Evolutionary conservation across 37 sponge, comb jelly and placozoan genomes (phyloP), one percentile per base, ranked within the genome.

Genomic region (Theonella swinhoei): DNA sequence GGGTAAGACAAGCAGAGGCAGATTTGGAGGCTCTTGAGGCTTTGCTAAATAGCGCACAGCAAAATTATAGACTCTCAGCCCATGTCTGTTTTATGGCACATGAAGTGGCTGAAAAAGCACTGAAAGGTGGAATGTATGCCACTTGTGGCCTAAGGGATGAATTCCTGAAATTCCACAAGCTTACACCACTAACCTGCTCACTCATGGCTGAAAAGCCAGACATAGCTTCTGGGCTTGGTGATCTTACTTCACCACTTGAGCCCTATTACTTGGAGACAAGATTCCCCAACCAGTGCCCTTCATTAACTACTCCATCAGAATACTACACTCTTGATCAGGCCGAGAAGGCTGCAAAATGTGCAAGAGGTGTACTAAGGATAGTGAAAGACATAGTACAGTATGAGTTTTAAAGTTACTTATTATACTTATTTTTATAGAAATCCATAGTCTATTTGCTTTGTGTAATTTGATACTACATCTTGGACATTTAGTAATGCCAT

Each of bases 61-160:
- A 9, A 37, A 31, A 75, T 43, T 22, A 34, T 43, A 28, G 41
- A 22, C 29, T 88, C 9, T 82, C 42, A 82, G 68, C 71, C 28
- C 71, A 82, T 32, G 83, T 82, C 24, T 77, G 81, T 39, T 88
- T 88, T 62, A 63, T 82, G 74, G 83, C 89, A 20, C 83, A 82
- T 36, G 72, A 88, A 82, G 83, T 82, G 23, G 78, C 75, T 63
- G 89, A 88, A 66, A 88, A 88, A 35, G 62, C 89, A 47, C 77
- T 88, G 20, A 88, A 88, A 36, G 89, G 83, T 34, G 89, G 78
- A 8, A 80, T 82, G 79, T 88, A 88, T 82, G 29, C 72, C 29
- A 54, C 43, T 29, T 65, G 65, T 64, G 85, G 85, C 11, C 34
- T 84, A 19, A 9, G 36, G 17, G 19, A 34, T 22, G 59, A 1